phyloP scores from a whole-genome alignment of 2,797 vertebrate genomes.

The Parotocinclus haroldoi region DNA sequence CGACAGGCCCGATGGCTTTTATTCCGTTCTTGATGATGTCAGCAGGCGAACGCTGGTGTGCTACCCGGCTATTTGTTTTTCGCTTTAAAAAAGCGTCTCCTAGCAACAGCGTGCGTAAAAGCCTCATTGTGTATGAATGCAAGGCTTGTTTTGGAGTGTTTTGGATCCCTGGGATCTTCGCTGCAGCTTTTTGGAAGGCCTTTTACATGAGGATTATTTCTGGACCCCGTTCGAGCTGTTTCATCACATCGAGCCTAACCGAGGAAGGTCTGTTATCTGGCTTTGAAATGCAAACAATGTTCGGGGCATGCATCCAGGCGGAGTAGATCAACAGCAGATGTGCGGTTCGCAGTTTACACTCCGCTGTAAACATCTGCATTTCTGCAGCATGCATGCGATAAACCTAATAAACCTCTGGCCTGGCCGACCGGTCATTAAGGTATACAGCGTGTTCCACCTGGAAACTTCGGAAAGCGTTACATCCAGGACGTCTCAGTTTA shows the following conservation, averaged over 20 bases:
- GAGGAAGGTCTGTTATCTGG: constrained; percentile 13
- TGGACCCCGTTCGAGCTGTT: constrained; percentile 16
- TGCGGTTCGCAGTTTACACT: constrained; percentile 4
- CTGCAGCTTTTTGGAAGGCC: neutral
- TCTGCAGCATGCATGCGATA: constrained; percentile 8
- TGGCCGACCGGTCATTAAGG: constrained; percentile 11
- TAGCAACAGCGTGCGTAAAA: constrained; percentile 41
- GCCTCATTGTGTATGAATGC: constrained; percentile 18
- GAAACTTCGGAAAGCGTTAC: constrained; percentile 5
- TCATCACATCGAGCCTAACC: neutral
- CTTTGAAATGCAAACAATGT: constrained; percentile 23
- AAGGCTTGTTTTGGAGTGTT: constrained; percentile 12
- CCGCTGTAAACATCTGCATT: constrained; percentile 10
- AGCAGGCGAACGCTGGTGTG: constrained; percentile 26
- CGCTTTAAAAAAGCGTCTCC: constrained; percentile 31
- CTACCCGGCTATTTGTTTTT: constrained; percentile 35
- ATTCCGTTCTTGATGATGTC: constrained; percentile 45
- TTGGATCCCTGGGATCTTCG: neutral
- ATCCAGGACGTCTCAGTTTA: constrained; percentile 15
- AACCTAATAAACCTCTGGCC: neutral
- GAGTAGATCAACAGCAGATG: constrained; percentile 15
- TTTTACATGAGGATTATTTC: neutral
- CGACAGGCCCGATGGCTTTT: constrained; percentile 34
- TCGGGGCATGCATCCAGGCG: constrained; percentile 1
- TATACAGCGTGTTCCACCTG: constrained; percentile 15